Evolutionary conservation across 2,797 vertebrate species (phyloP), one percentile per base, ranked within the genome.

Genomic region (Poeciliopsis gracilis): DNA sequence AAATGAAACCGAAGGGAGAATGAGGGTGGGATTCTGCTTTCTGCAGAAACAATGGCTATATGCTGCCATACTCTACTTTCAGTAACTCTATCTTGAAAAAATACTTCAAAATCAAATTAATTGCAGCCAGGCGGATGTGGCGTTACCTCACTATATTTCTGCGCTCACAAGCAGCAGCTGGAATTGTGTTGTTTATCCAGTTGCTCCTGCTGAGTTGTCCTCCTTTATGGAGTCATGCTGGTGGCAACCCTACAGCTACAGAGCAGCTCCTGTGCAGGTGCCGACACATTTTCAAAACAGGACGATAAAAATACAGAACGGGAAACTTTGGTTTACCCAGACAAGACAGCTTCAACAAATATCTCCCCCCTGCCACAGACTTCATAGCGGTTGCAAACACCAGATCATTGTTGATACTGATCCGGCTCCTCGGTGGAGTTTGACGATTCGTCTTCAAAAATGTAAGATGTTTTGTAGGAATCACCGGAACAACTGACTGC

Each of bases 221-320:
- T 87, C 75, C 75, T 84, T 85, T 76, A 75, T 81, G 77, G 78
- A 82, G 81, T 79, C 81, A 63, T 59, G 81, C 82, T 85, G 82
- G 63, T 86, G 84, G 45, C 36, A 49, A 41, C 76, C 80, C 61
- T 78, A 45, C 73, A 84, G 74, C 78, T 76, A 66, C 72, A 51
- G 47, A 80, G 75, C 1, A 72, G 46, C 66, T 47, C 4, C 45
- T 63, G 79, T 0, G n/a, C 78, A 77, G 85, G 75, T 82, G 74
- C 80, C 53, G 18, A 46, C 59, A 69, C 51, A 71, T 67, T 74
- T 66, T 73, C 36, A 43, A 82, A 59, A 80, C 28, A 41, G 43
- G 41, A 23, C 43, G 25, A 73, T 80, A 55, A 77, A 79, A 57
- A 71, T 30, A 49, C 69, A 2, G 36, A 79, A n/a, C 43, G 38